Evolutionary conservation across 2,888 invertebrate species (phyloP).

Genomic region (Pseudococcus longispinus): DNA sequence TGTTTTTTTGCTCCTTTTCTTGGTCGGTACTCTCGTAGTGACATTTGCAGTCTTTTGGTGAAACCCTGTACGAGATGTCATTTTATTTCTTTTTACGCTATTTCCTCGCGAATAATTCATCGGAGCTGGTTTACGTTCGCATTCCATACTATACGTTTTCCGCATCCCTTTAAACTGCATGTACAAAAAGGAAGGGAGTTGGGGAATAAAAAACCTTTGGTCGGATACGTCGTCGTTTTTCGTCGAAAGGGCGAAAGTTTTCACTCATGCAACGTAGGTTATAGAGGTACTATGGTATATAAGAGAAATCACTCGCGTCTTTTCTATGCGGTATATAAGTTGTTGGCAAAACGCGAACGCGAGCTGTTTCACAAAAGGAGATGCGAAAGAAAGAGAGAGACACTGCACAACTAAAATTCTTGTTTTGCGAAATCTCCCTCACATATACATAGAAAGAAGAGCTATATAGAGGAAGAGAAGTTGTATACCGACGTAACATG

Average conservation of each 20-base stretch:
- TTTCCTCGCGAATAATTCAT: constrained; percentile 17
- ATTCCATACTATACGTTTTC: not conserved
- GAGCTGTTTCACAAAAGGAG: not conserved
- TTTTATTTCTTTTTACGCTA: constrained; percentile 5
- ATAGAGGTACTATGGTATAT: not conserved
- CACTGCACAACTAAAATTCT: not conserved
- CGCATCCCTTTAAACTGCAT: constrained; percentile 1
- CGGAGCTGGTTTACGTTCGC: not conserved
- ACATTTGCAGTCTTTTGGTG: constrained; percentile 23
- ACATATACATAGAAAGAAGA: not conserved
- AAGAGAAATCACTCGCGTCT: not conserved
- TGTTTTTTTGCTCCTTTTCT: not conserved
- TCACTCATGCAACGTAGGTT: not conserved
- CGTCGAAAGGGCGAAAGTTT: constrained; percentile 32
- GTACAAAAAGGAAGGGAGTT: not conserved
- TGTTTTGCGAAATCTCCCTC: constrained; percentile 5
- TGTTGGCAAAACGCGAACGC: not conserved
- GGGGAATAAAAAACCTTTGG: not conserved
- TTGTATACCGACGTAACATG: not conserved
- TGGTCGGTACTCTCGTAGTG: not conserved
- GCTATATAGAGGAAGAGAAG: not conserved
- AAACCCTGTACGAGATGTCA: constrained; percentile 6
- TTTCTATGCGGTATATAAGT: not conserved
- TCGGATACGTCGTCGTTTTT: not conserved
- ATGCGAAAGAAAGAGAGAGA: not conserved